These are phyloP conservation scores for Ophthalmolycus amberensis DNA, from an alignment of 2,113 vertebrate species.

Conservation along the genomic window DNA sequence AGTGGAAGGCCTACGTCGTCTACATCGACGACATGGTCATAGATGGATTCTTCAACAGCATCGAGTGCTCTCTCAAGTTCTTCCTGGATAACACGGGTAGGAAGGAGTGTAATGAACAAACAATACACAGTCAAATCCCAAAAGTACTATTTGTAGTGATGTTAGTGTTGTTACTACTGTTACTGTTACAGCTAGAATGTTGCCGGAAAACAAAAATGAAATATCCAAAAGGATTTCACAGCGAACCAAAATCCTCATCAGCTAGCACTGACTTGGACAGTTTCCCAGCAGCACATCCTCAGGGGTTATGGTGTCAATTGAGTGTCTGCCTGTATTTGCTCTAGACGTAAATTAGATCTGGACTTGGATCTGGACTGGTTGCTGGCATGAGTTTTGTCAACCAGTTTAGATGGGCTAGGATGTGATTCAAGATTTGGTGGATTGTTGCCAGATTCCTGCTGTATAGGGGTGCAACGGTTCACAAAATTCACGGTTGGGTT, in stretches of 20 bases:
- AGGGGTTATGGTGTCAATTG: conserved; percentile 45
- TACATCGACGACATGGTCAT: conserved; percentile 92
- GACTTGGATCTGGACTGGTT: conserved; percentile 23
- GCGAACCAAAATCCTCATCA: background rate
- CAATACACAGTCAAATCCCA: background rate
- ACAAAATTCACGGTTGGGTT: too few relatives aligned
- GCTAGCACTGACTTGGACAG: conserved; percentile 33
- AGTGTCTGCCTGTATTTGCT: conserved; percentile 44
- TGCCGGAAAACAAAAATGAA: conserved; percentile 28
- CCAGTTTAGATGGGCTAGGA: conserved; percentile 52
- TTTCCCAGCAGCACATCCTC: conserved; percentile 33
- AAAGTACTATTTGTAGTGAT: background rate
- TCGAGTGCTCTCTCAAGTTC: conserved; percentile 90
- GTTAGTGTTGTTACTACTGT: background rate
- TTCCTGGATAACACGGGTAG: conserved; percentile 93
- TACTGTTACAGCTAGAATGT: conserved; percentile 2
- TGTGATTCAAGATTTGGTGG: conserved; percentile 48
- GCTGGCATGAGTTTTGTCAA: conserved; percentile 58
- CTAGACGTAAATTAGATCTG: conserved; percentile 38
- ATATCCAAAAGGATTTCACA: conserved; percentile 17
- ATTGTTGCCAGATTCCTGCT: conserved; percentile 52
- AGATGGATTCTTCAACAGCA: conserved; percentile 89
- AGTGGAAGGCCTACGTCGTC: conserved; percentile 90
- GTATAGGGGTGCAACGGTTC: too few relatives aligned
- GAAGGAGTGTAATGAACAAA: background rate